Evolutionary conservation across 2,888 invertebrate species (phyloP), one percentile per base, ranked within the genome.

Genomic region (Drosophila robusta): DNA sequence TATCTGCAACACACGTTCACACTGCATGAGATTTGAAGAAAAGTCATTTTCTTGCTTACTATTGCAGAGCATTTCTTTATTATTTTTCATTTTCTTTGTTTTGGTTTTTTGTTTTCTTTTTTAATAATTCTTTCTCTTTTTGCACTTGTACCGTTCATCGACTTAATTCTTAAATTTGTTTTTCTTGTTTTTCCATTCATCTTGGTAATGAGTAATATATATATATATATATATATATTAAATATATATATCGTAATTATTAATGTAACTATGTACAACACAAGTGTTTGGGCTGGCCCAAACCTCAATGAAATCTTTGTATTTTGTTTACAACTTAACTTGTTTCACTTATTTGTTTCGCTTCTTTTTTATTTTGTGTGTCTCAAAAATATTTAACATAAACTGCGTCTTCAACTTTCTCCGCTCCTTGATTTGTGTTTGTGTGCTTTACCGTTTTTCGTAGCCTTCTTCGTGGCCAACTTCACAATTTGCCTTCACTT

Each of bases 41-140:
- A 44, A 44, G 12, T 11, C 6, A 2, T 39, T 55, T 57, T 45
- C n/a, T 70, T 74, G 68, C 71, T 85, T 75, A 81, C 89, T 90
- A 90, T 90, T 90, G 90, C 90, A 90, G 90, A 90, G 90, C 90
- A 87, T 90, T 85, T 87, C 78, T 79, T 81, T 89, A 82, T 85
- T 89, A 77, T 75, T 74, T 78, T 84, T 72, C 60, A 68, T 78
- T 61, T 78, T 72, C 46, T 76, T 64, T 26, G 38, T 69, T 62
- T 68, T 80, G 36, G 46, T 77, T 60, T 55, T 64, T 64, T 64
- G 62, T 78, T 57, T 63, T 71, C 61, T 55, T 22, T 47, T 76
- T 69, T 63, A 58, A 68, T 70, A 62, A 68, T 76, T 63, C 12
- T 60, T 46, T 70, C 49, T 70, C 50, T 54, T 75, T 79, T 87